Percentiles rank a stretch among this genome's conserved stretches.
Conservation (phyloP, 1,140 invertebrate species). For the Panulirus ornatus region DNA sequence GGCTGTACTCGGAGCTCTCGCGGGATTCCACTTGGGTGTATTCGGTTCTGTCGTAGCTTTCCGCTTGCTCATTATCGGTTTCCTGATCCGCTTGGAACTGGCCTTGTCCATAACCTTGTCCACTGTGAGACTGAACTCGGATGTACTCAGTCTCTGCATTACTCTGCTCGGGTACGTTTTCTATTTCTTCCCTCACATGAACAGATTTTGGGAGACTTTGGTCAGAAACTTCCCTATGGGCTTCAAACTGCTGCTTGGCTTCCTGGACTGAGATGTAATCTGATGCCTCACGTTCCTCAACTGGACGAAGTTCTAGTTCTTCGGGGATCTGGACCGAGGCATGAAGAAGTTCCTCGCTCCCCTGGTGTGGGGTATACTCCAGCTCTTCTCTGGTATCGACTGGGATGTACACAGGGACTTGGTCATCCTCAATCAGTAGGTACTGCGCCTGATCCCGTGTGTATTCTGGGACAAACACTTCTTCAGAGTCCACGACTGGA, state of each 20-base stretch:
- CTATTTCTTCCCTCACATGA: too few relatives aligned
- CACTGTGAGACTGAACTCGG: too few relatives aligned
- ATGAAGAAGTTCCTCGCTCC: too few relatives aligned
- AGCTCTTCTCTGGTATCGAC: neutral
- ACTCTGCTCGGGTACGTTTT: too few relatives aligned
- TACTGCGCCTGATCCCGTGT: neutral
- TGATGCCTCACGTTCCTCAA: too few relatives aligned
- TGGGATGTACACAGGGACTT: constrained; percentile 5
- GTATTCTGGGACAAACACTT: neutral
- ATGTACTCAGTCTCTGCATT: too few relatives aligned
- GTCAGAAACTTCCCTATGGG: too few relatives aligned
- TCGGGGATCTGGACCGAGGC: too few relatives aligned
- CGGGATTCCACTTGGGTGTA: neutral
- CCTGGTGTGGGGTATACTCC: neutral
- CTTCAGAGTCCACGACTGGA: neutral
- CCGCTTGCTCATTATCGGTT: neutral
- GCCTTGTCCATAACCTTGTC: neutral
- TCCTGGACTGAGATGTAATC: too few relatives aligned
- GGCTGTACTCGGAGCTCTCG: neutral
- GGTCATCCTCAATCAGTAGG: neutral
- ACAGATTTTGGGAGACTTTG: too few relatives aligned
- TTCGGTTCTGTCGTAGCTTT: neutral
- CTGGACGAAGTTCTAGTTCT: too few relatives aligned
- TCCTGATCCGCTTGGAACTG: neutral
- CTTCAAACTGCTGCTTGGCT: too few relatives aligned